A percentile compares a stretch with the other conserved stretches of the same genome.
These are phyloP conservation scores for Cheirogaleus medius DNA, from an alignment of 2,113 vertebrate genomes.

Conservation along the genomic window DNA sequence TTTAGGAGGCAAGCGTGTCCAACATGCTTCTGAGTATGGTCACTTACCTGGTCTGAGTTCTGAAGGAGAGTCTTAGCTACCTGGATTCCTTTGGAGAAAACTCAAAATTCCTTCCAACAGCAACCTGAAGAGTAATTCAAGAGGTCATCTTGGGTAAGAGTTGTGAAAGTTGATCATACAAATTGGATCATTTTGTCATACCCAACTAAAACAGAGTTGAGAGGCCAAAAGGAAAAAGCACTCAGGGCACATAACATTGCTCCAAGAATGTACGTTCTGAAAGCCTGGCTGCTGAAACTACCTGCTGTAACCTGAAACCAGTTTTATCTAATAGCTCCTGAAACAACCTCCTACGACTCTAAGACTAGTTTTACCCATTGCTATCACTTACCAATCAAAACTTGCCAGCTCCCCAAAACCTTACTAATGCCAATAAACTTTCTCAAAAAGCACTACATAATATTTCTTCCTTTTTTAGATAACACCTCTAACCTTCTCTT, in stretches of 20 bases:
- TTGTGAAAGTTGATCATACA: background rate
- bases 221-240: background rate
- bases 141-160: background rate
- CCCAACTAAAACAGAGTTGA: background rate
- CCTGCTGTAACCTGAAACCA: background rate
- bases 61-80: background rate
- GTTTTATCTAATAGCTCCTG: background rate
- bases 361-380: background rate
- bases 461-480: background rate
- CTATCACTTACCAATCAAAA: background rate
- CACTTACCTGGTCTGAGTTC: background rate
- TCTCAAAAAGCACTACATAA: background rate
- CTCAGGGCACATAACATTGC: background rate
- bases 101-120: background rate
- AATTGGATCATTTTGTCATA: background rate
- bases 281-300: background rate
- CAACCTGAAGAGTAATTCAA: background rate
- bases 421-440: background rate
- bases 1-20: background rate
- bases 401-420: background rate
- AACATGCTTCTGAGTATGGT: background rate
- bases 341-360: background rate
- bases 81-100: background rate
- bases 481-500: background rate
- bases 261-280: background rate